phyloP scores from a whole-genome alignment of 1,140 invertebrate genomes.

The Calephelis virginiensis region DNA sequence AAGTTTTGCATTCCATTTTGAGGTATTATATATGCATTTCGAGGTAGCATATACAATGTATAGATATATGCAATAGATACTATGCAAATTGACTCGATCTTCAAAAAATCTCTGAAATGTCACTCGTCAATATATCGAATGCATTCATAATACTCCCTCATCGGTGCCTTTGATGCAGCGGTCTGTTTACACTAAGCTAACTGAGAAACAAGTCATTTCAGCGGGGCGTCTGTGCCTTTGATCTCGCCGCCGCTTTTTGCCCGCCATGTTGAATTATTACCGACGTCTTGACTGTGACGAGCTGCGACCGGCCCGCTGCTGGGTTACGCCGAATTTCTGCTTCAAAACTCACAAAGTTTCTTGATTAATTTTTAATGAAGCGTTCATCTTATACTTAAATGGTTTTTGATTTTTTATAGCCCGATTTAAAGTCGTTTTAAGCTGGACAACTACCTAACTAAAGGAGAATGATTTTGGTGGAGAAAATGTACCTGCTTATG shows the following conservation, averaged over 20 bases:
- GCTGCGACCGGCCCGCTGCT: slow-evolving; percentile 34
- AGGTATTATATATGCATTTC: too few relatives aligned
- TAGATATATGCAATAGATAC: too few relatives aligned
- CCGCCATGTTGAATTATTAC: slow-evolving; percentile 56
- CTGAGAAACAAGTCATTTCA: slow-evolving; percentile 71
- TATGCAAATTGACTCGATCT: background rate
- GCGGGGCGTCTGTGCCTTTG: slow-evolving; percentile 56
- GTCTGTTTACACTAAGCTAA: slow-evolving; percentile 72
- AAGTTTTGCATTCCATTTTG: too few relatives aligned
- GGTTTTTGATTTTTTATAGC: slow-evolving; percentile 2
- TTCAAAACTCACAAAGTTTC: slow-evolving; percentile 10
- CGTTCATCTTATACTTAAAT: slow-evolving; percentile 10
- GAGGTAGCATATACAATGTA: too few relatives aligned
- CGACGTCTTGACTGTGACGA: slow-evolving; percentile 43
- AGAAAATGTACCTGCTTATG: too few relatives aligned
- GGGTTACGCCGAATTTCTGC: slow-evolving; percentile 53
- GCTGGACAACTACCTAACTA: too few relatives aligned
- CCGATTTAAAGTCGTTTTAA: too few relatives aligned
- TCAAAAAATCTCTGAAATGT: background rate
- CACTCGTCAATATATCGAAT: slow-evolving; percentile 20
- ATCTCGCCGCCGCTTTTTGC: slow-evolving; percentile 60
- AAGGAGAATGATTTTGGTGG: too few relatives aligned
- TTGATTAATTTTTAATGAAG: slow-evolving; percentile 16
- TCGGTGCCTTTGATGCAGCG: slow-evolving; percentile 63
- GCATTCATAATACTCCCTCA: slow-evolving; percentile 25